These are phyloP conservation scores for Crocidura indochinensis DNA, from an alignment of 2,797 vertebrate genomes.

Conservation along the genomic window DNA sequence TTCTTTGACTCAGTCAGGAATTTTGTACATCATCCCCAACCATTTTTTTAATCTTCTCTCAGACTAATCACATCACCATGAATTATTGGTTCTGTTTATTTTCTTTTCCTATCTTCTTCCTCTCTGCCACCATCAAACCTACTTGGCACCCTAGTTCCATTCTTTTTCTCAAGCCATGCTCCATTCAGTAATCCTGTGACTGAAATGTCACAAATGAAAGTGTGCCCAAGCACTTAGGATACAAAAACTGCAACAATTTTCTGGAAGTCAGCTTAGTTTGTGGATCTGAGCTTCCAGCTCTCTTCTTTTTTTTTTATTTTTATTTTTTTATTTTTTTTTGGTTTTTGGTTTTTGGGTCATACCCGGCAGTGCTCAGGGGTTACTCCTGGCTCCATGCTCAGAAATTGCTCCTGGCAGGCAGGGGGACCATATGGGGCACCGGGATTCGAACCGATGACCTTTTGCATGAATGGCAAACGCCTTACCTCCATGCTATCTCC, in stretches of 20 bases:
- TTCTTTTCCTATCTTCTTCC: neutral
- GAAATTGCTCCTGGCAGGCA: too few species aligned
- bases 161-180: slow-evolving; percentile 11
- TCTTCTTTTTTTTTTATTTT: too few species aligned
- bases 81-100: slow-evolving; percentile 25
- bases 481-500: too few species aligned
- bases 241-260: neutral
- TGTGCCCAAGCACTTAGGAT: neutral
- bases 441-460: too few species aligned
- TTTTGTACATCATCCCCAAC: neutral
- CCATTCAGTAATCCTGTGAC: neutral
- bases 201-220: neutral
- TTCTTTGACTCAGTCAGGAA: neutral
- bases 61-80: neutral
- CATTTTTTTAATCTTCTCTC: neutral
- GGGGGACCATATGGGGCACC: too few species aligned
- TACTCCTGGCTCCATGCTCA: too few species aligned
- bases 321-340: too few species aligned
- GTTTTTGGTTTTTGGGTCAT: too few species aligned
- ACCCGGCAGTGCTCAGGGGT: too few species aligned
- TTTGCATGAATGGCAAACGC: too few species aligned
- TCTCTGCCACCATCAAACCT: neutral
- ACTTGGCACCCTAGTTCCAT: neutral
- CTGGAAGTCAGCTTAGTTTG: slow-evolving; percentile 28
- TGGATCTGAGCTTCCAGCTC: slow-evolving; percentile 35